Evolutionary conservation across 2,113 vertebrate genomes (phyloP).

Genomic region (Tamias sibiricus): DNA sequence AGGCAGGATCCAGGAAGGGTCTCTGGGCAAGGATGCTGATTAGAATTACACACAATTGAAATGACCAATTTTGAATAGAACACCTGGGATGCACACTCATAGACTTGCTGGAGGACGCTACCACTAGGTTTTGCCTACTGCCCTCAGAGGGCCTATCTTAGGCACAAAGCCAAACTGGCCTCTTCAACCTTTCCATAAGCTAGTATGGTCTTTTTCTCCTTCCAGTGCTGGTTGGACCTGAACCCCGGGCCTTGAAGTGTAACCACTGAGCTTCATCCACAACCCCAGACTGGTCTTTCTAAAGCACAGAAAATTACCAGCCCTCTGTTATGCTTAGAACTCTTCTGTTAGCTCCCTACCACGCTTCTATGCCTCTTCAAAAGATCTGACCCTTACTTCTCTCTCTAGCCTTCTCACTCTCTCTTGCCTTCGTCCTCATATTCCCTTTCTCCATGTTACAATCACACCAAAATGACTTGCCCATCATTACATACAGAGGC

Average conservation of each 20-base stretch:
- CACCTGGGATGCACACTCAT: neutral
- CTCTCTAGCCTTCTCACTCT: neutral
- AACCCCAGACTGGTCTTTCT: neutral
- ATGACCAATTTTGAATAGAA: neutral
- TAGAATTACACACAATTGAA: neutral
- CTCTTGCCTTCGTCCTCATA: neutral
- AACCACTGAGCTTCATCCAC: neutral
- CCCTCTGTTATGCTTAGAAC: neutral
- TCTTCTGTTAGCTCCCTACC: neutral
- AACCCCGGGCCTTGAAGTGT: neutral
- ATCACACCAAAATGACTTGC: neutral
- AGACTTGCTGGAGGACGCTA: neutral
- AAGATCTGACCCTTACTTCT: neutral
- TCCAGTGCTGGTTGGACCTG: neutral
- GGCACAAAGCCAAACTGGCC: neutral
- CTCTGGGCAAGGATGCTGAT: too few relatives aligned
- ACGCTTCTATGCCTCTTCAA: neutral
- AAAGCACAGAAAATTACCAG: neutral
- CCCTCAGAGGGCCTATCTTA: neutral
- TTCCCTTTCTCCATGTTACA: neutral
- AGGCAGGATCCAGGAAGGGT: too few relatives aligned
- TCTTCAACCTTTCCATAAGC: neutral
- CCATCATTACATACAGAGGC: neutral
- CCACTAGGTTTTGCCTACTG: neutral
- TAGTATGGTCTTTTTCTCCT: neutral